Conservation (phyloP, 2,113 vertebrate species). For the Callaeas wilsoni region DNA sequence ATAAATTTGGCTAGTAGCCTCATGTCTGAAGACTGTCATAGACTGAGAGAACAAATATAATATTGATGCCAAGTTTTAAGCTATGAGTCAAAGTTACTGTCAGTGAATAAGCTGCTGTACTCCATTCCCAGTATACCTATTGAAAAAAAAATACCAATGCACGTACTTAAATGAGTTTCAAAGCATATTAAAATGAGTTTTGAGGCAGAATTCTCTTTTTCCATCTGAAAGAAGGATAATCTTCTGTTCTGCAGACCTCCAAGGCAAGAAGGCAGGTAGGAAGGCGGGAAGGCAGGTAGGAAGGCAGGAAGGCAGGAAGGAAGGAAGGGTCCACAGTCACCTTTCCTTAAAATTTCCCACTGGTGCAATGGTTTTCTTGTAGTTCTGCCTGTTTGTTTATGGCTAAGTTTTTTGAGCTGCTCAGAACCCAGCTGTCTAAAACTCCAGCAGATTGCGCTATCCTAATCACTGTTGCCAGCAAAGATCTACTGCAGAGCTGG, state of each 20-base stretch:
- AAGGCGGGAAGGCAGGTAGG: background rate
- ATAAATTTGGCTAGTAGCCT: slow-evolving; percentile 30
- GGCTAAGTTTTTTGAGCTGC: background rate
- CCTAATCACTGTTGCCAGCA: background rate
- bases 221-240: background rate
- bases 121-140: background rate
- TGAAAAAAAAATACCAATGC: background rate
- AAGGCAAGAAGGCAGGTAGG: too few species aligned
- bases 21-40: background rate
- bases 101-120: background rate
- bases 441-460: background rate
- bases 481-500: background rate
- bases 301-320: background rate
- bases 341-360: background rate
- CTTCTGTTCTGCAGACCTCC: too few species aligned
- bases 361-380: background rate
- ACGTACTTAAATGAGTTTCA: background rate
- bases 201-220: background rate
- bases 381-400: background rate
- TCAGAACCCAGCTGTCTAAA: background rate
- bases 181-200: background rate
- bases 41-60: background rate
- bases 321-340: background rate
- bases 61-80: slow-evolving; percentile 1
- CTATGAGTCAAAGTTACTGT: slow-evolving; percentile 21